Base-by-base conservation (phyloP, 2,888 invertebrate species). In the Meteorus colon region DNA sequence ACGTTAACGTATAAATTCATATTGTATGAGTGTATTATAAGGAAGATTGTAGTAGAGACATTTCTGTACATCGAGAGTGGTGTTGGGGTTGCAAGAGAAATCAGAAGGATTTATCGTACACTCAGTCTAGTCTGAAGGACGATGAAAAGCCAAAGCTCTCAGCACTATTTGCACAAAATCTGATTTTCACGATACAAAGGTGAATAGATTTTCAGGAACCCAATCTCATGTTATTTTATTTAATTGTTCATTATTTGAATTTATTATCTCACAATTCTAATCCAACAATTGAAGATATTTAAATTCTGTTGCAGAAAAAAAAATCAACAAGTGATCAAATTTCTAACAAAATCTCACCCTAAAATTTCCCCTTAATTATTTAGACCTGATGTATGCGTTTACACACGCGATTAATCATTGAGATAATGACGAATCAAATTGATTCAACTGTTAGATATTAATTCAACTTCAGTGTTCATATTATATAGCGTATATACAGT, bases 171-270 rank as follows among this genome's bases (percentile, higher is more conserved):
- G 12, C 37, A 55, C 70, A 55, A 65, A 75, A 75, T 75, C 75
- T 59, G 70, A 75, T 75, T 75, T 63, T 62, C 29, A 31, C 48
- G 29, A 68, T 74, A 74, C 68, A 62, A 74, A 74, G 68, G 60
- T 19, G 5, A 34, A 12, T 10, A 10, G 41, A 41, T 41, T 41
- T 55, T 59, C n/a, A 4, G 41, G 68, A 41, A 59, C 68, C 68
- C 68, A 60, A 31, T 68, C 60, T 59, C n/a, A 51, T 24, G 19
- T 45, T 45, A 6, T 19, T 41, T 27, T 59, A 73, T 60, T 27
- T 14, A 66, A 66, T 59, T 66, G 59, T 73, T 73, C 66, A 73
- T 73, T 73, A 67, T 41, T 24, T 27, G 24, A 24, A 34, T 67
- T 67, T 41, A 41, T 41, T 6, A 12, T 41, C 24, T 24, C 24